These are phyloP conservation scores for Anthopleura xanthogrammica DNA, from an alignment of 92 coral and sea anemone genomes.

Conservation along the genomic window DNA sequence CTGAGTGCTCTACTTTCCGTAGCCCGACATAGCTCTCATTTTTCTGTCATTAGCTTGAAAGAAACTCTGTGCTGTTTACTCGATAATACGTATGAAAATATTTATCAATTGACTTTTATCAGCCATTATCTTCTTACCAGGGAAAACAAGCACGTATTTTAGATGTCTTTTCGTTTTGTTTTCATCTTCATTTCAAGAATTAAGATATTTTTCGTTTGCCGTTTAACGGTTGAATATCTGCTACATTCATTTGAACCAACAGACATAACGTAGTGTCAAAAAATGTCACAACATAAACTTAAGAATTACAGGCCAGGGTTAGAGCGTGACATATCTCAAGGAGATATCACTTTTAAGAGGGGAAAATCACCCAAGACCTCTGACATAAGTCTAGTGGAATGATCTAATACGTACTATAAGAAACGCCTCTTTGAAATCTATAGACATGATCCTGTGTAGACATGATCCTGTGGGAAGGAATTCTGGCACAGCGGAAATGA, in stretches of 20 bases:
- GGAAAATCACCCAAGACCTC: neutral
- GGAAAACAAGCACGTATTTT: neutral
- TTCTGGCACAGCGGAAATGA: conserved; percentile 17
- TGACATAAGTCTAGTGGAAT: conserved; percentile 5
- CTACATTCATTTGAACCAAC: neutral
- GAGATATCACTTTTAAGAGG: neutral
- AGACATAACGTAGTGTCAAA: too few species aligned
- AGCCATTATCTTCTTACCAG: neutral
- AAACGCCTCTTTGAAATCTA: conserved; percentile 1
- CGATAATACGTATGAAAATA: neutral
- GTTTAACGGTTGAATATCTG: neutral
- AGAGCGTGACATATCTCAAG: neutral
- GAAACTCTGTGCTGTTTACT: neutral
- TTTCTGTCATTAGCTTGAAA: neutral
- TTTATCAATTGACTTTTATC: neutral
- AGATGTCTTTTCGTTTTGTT: neutral
- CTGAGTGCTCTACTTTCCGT: neutral
- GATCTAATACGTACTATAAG: neutral
- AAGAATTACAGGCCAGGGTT: neutral
- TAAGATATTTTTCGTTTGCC: too few species aligned
- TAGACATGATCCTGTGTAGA: neutral
- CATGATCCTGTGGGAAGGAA: neutral
- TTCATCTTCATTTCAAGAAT: neutral
- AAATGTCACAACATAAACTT: neutral
- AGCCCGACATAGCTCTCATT: neutral